phyloP scores from a whole-genome alignment of 2,113 vertebrate genomes.

The Caranx melampygus region DNA sequence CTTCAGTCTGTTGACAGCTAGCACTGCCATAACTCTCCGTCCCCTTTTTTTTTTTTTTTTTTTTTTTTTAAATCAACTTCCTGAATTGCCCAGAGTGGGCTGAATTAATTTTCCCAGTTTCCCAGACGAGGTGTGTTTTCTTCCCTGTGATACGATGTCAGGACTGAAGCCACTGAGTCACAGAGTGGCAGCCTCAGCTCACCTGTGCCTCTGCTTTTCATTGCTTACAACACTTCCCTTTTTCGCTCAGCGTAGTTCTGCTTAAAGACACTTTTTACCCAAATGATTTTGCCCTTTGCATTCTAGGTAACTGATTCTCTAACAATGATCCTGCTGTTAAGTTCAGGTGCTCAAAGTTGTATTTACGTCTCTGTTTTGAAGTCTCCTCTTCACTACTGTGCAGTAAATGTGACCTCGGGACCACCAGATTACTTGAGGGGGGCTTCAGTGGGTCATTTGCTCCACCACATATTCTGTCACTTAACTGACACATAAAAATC shows the following conservation, averaged over 20 bases:
- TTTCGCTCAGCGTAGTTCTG: neutral
- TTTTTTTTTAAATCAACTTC: conserved; percentile 4
- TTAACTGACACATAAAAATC: neutral
- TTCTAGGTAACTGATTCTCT: conserved; percentile 2
- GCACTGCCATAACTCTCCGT: neutral
- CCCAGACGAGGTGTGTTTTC: conserved; percentile 27
- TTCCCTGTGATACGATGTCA: conserved; percentile 6
- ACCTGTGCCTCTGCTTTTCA: conserved; percentile 3
- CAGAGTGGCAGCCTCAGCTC: conserved; percentile 19
- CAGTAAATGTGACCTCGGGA: neutral
- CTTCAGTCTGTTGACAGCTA: neutral
- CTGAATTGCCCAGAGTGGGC: neutral
- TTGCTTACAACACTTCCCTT: conserved; percentile 27
- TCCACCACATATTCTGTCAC: neutral
- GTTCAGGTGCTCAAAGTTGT: neutral
- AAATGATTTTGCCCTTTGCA: neutral
- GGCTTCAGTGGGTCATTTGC: neutral
- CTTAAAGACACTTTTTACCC: neutral
- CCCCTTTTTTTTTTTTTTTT: neutral
- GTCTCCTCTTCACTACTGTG: neutral
- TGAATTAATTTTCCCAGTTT: conserved; percentile 15
- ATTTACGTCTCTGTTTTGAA: neutral
- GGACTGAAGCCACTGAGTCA: conserved; percentile 27
- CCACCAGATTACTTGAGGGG: neutral
- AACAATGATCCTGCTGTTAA: neutral